These are phyloP conservation scores for Calyptommatus sinebrachiatus DNA, from an alignment of 2,113 vertebrate species.

Conservation along the genomic window DNA sequence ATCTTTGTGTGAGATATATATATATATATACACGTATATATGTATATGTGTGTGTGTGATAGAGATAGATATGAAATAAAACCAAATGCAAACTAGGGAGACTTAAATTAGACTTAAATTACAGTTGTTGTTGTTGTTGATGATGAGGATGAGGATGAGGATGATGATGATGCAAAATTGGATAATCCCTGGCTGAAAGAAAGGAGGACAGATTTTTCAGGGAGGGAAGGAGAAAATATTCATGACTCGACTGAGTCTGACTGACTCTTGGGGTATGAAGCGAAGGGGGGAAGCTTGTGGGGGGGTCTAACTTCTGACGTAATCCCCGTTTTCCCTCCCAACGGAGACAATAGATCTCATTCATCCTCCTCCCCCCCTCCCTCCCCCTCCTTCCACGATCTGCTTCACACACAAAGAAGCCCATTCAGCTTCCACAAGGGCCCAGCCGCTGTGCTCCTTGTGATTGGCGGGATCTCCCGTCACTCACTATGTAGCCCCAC, in stretches of 20 bases:
- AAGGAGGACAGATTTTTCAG: neutral
- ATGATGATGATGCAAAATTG: too few relatives aligned
- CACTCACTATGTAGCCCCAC: neutral
- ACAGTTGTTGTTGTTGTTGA: too few relatives aligned
- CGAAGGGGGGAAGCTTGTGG: neutral
- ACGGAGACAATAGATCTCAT: slow-evolving; percentile 35
- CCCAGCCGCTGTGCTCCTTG: neutral
- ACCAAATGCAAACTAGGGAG: too few relatives aligned
- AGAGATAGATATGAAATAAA: too few relatives aligned
- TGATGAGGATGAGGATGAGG: too few relatives aligned
- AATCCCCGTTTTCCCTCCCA: neutral
- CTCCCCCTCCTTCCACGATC: neutral
- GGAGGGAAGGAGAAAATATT: neutral
- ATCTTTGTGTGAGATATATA: too few relatives aligned
- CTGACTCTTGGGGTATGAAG: too few relatives aligned
- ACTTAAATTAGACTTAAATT: too few relatives aligned
- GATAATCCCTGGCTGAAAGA: neutral
- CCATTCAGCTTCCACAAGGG: slow-evolving; percentile 12
- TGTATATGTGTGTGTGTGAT: too few relatives aligned
- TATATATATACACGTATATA: too few relatives aligned
- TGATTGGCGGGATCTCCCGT: neutral
- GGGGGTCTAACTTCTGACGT: slow-evolving; percentile 8
- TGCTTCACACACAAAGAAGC: slow-evolving; percentile 19
- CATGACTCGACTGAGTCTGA: neutral
- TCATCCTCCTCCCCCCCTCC: slow-evolving; percentile 2